Evolutionary conservation across 2,888 invertebrate species (phyloP).

Genomic region (Spodoptera littoralis): DNA sequence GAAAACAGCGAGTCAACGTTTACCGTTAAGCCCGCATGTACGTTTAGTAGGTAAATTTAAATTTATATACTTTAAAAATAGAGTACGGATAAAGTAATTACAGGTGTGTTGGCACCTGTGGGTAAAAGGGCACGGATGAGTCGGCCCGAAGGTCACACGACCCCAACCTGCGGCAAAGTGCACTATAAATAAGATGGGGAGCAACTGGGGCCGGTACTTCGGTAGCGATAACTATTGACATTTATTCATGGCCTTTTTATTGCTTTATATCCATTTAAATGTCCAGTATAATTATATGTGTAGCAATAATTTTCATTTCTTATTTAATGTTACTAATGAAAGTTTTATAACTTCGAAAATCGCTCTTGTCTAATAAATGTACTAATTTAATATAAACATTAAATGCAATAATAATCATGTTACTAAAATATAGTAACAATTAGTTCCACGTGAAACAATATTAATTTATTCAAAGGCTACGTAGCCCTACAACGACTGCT

Average conservation of each 20-base stretch:
- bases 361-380: too few species aligned
- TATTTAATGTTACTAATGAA: too few species aligned
- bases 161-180: constrained; percentile 62
- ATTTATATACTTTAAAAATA: constrained; percentile 55
- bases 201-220: constrained; percentile 26
- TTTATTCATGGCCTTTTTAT: constrained; percentile 19
- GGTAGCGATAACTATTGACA: constrained; percentile 33
- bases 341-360: too few species aligned
- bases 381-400: too few species aligned
- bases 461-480: constrained; percentile 25
- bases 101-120: constrained; percentile 83
- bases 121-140: constrained; percentile 67
- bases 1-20: constrained; percentile 49
- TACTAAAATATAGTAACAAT: too few species aligned
- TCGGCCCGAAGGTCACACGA: constrained; percentile 68
- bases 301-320: too few species aligned
- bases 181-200: constrained; percentile 53
- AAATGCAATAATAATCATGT: too few species aligned
- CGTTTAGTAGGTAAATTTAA: constrained; percentile 14
- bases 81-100: constrained; percentile 67
- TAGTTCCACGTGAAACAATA: too few species aligned
- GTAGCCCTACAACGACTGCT: constrained; percentile 22
- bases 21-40: constrained; percentile 57
- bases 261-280: constrained; percentile 4
- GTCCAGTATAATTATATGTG: too few species aligned